phyloP scores from a whole-genome alignment of 2,113 vertebrate genomes.

The Poeciliopsis prolifica region DNA sequence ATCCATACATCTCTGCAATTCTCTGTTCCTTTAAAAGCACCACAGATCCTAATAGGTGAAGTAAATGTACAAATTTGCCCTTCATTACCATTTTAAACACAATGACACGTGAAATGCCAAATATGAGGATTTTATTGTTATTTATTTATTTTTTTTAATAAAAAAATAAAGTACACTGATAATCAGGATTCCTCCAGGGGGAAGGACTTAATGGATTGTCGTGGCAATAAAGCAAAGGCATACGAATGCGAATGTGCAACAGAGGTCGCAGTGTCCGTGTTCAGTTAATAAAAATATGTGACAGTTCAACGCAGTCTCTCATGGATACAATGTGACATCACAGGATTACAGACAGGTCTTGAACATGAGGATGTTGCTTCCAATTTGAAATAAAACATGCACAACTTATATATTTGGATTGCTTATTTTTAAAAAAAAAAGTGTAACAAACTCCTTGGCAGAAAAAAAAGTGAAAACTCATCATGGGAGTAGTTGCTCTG shows the following conservation, averaged over 20 bases:
- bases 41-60: background rate
- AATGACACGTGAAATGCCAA: slow-evolving; percentile 74
- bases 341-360: slow-evolving; percentile 3
- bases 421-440: background rate
- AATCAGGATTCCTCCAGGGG: slow-evolving; percentile 54
- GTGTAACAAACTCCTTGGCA: slow-evolving; percentile 60
- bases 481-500: slow-evolving; percentile 3
- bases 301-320: slow-evolving; percentile 3
- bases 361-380: slow-evolving; percentile 2
- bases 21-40: background rate
- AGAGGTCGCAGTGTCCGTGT: slow-evolving; percentile 6
- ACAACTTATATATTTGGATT: slow-evolving; percentile 18
- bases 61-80: background rate
- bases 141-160: slow-evolving; percentile 64
- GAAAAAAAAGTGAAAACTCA: slow-evolving; percentile 34
- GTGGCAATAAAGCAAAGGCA: slow-evolving; percentile 60
- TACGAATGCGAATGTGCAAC: slow-evolving; percentile 31
- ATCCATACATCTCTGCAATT: background rate
- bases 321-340: slow-evolving; percentile 7
- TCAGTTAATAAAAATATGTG: background rate
- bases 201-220: slow-evolving; percentile 70
- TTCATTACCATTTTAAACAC: background rate
- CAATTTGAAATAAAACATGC: slow-evolving; percentile 39
- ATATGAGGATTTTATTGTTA: slow-evolving; percentile 75
- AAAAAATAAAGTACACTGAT: slow-evolving; percentile 66